A percentile compares a stretch with the other conserved stretches of the same genome.
Conservation (phyloP, 2,888 invertebrate genomes). For the Atrina japonica region DNA sequence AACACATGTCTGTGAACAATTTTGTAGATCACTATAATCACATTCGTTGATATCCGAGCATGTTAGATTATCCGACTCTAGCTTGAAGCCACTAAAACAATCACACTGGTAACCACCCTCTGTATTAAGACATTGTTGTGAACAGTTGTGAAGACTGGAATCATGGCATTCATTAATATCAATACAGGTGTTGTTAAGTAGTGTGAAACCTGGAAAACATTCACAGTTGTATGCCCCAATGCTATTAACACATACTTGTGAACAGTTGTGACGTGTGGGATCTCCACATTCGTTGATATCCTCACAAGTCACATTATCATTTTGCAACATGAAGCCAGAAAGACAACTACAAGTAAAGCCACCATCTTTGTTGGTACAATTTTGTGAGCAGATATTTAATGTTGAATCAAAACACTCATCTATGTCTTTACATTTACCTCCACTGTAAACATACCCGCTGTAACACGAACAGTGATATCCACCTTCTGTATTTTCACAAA, state of each 20-base stretch:
- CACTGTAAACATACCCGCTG: not conserved
- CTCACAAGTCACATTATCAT: slow-evolving; percentile 10
- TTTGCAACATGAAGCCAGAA: not conserved
- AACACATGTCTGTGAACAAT: slow-evolving; percentile 21
- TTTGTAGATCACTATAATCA: not conserved
- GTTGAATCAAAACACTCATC: not conserved
- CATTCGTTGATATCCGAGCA: slow-evolving; percentile 33
- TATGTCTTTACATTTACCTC: slow-evolving; percentile 13
- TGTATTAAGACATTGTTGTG: slow-evolving; percentile 20
- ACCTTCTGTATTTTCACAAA: slow-evolving; percentile 13
- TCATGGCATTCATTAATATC: slow-evolving; percentile 17
- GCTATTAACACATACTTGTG: slow-evolving; percentile 13
- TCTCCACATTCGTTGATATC: slow-evolving; percentile 22
- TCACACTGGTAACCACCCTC: slow-evolving; percentile 13
- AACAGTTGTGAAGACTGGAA: slow-evolving; percentile 10
- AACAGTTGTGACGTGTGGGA: slow-evolving; percentile 8
- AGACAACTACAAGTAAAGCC: not conserved
- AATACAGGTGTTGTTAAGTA: slow-evolving; percentile 9
- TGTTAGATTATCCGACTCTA: slow-evolving; percentile 10
- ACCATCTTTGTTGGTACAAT: not conserved
- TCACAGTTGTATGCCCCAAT: slow-evolving; percentile 5
- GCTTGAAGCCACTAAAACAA: slow-evolving; percentile 9
- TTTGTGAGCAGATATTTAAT: not conserved
- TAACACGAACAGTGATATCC: slow-evolving; percentile 4
- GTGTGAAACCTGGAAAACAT: slow-evolving; percentile 11